These are phyloP conservation scores for Linyphia triangularis DNA, from an alignment of 2,888 invertebrate species.

Conservation along the genomic window DNA sequence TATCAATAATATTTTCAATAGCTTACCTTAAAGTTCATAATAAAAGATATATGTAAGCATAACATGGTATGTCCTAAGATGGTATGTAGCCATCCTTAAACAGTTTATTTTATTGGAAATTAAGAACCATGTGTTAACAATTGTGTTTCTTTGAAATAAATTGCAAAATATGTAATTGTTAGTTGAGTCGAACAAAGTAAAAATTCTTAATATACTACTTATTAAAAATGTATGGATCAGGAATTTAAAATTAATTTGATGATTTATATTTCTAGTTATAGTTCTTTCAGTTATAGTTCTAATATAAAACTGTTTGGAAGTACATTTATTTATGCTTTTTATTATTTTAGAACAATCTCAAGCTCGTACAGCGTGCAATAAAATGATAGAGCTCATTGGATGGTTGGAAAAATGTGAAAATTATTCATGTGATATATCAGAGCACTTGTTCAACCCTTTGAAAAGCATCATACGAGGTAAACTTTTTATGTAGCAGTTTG, in stretches of 20 bases:
- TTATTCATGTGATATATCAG: conserved; percentile 76
- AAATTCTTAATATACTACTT: too few species aligned
- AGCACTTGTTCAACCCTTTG: conserved; percentile 78
- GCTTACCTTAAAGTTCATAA: too few species aligned
- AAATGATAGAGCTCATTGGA: conserved; percentile 75
- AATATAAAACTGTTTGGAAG: background rate
- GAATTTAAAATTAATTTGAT: background rate
- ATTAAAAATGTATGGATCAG: background rate
- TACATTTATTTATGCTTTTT: too few species aligned
- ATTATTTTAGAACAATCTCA: conserved; percentile 47
- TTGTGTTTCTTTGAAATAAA: too few species aligned
- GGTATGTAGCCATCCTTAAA: too few species aligned
- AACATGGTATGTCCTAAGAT: too few species aligned
- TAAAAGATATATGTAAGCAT: too few species aligned
- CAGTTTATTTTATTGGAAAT: too few species aligned
- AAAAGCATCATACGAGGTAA: conserved; percentile 79
- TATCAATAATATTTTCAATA: too few species aligned
- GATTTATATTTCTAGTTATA: background rate
- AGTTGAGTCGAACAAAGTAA: too few species aligned
- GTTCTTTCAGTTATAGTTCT: background rate
- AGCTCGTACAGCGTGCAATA: conserved; percentile 73
- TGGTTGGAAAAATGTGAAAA: conserved; percentile 73
- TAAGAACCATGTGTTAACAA: too few species aligned
- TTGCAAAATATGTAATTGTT: too few species aligned
- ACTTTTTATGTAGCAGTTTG: conserved; percentile 12